Evolutionary conservation across 2,888 invertebrate species (phyloP), one percentile per base, ranked within the genome.

Genomic region (Drosophila paucipuncta): DNA sequence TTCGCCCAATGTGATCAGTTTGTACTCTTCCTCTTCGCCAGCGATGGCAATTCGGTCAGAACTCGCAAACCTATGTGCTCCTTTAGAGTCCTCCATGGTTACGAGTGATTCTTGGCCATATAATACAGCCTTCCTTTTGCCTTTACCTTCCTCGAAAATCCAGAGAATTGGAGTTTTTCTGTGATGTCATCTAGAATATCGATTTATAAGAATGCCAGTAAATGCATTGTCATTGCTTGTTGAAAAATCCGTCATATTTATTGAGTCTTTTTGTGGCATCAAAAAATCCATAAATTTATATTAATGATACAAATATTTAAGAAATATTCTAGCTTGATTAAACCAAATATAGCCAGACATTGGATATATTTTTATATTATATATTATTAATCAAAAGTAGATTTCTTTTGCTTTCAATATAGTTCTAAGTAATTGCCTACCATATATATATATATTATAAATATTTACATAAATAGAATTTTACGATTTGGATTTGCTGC

Each of bases 401-500:
- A 0, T 4, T 16, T 16, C 2, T 13, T 22, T 22, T 22, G 13
- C 2, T 22, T 22, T 7, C 7, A 47, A 16, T 25, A 16, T 7
- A 47, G 7, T 47, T 22, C 6, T 7, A 43, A 43, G 13, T 6
- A 43, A 22, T 22, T 43, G 43, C 22, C 6, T 4, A 4, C 22
- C n/a, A 33, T 31, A 33, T 0, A 10, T 13, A 35, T 4, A 13
- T 13, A 35, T 4, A 11, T 33, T 11, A 4, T 4, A 43, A 6
- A 22, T 22, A 22, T 49, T 35, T 25, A 2, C 22, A 5, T 33
- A 11, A 53, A 37, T 11, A 18, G 11, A 5, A 25, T 25, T 54
- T 54, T 1, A 78, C 63, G 30, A 16, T 25, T 47, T 16, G 47
- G 16, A 16, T 16, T 25, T 25, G 16, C 7, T 25, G 47, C 25